phyloP scores from a whole-genome alignment of 64 coral and sea anemone genomes.

The Stichodactyla mertensii region DNA sequence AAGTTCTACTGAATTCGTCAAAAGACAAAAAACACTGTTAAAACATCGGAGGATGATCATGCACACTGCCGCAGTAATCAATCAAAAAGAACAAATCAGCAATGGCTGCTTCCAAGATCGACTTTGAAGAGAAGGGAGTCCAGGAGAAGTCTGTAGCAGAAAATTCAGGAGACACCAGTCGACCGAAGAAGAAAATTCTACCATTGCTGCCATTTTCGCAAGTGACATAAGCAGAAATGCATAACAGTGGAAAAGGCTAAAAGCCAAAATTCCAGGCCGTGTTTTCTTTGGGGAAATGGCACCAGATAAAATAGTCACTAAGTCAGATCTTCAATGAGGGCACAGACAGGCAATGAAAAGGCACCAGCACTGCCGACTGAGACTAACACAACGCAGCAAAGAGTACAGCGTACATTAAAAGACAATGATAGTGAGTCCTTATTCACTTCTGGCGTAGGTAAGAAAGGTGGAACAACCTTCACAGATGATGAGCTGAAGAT shows the following conservation, averaged over 20 bases:
- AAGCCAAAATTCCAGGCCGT: constrained; percentile 23
- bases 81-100: not conserved
- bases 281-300: constrained; percentile 16
- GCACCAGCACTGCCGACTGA: constrained; percentile 12
- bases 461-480: constrained; percentile 5
- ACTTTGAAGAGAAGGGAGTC: too few species aligned
- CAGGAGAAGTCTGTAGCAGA: constrained; percentile 11
- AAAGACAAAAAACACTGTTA: constrained; percentile 38
- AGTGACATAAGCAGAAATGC: constrained; percentile 31
- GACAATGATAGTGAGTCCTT: not conserved
- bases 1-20: constrained; percentile 57
- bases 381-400: not conserved
- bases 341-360: not conserved
- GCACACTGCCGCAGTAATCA: constrained; percentile 20
- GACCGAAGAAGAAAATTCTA: constrained; percentile 45
- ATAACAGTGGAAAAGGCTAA: constrained; percentile 21
- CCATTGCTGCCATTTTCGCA: constrained; percentile 39
- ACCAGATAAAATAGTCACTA: constrained; percentile 28
- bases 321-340: constrained; percentile 23
- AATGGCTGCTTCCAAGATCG: too few species aligned
- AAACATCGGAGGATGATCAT: constrained; percentile 33
- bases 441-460: not conserved
- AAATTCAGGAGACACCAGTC: constrained; percentile 25
- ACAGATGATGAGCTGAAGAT: constrained; percentile 18
- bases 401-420: not conserved